phyloP scores from a whole-genome alignment of 1,140 invertebrate genomes.

The Eubasilissa regina region DNA sequence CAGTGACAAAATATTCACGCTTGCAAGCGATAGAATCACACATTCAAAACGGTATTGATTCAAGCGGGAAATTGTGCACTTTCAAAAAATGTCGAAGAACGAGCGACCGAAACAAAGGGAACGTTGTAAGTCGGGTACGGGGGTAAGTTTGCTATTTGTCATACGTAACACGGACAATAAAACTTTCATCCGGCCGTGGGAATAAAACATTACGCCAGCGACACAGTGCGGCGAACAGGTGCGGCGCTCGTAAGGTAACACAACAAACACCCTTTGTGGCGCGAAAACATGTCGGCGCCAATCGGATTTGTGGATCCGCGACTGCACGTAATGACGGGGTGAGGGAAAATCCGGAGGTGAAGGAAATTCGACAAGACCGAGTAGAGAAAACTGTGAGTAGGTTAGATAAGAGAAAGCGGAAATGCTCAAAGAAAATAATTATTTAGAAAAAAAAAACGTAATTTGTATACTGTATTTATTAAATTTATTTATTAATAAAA shows the following conservation, averaged over 20 bases:
- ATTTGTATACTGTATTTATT: too few species aligned
- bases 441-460: too few species aligned
- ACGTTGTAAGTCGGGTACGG: conserved; percentile 12
- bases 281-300: conserved; percentile 14
- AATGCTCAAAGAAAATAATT: too few species aligned
- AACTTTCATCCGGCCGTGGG: conserved; percentile 27
- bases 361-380: neutral
- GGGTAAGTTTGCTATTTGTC: conserved; percentile 26
- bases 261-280: conserved; percentile 14
- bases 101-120: neutral
- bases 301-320: conserved; percentile 6
- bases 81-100: neutral
- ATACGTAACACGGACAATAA: conserved; percentile 29
- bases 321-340: conserved; percentile 8
- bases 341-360: conserved; percentile 2
- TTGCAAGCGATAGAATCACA: too few species aligned
- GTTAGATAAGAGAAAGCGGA: too few species aligned
- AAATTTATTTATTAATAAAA: too few species aligned
- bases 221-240: conserved; percentile 30
- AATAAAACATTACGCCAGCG: conserved; percentile 31
- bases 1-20: too few species aligned
- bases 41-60: neutral
- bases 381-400: too few species aligned
- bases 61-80: neutral
- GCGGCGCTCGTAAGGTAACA: neutral